A percentile compares a stretch with the other conserved stretches of the same genome.
These are phyloP conservation scores for Muntiacus muntjak DNA, from an alignment of 2,113 vertebrate species.

Conservation along the genomic window DNA sequence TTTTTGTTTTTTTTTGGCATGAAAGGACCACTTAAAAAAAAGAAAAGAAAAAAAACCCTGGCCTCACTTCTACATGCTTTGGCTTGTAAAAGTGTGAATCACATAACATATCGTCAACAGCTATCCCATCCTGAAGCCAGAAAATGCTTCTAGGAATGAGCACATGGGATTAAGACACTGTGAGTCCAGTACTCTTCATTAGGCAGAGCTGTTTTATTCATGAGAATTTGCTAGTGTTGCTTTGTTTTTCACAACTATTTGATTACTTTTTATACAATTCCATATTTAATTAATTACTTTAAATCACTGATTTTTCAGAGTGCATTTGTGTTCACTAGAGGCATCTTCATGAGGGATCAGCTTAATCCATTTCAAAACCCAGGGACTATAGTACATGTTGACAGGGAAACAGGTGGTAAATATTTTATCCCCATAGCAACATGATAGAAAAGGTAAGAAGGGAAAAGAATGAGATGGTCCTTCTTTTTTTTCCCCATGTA, in stretches of 20 bases:
- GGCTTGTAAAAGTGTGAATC: conserved; percentile 32
- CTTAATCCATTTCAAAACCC: conserved; percentile 24
- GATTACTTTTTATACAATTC: background rate
- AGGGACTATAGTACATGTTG: background rate
- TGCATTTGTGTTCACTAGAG: background rate
- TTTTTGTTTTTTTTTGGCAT: background rate
- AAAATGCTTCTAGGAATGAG: conserved; percentile 61
- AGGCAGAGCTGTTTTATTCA: background rate
- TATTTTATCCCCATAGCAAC: conserved; percentile 51
- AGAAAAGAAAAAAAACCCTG: background rate
- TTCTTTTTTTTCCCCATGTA: background rate
- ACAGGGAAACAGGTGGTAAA: conserved; percentile 54
- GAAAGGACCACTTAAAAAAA: background rate
- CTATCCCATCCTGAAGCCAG: conserved; percentile 19
- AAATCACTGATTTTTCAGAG: background rate
- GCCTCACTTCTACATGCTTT: background rate
- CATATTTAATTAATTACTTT: background rate
- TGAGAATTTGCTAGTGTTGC: background rate
- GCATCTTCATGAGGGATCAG: background rate
- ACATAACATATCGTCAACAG: conserved; percentile 24
- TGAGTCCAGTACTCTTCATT: background rate
- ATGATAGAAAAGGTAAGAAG: conserved; percentile 16
- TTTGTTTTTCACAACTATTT: background rate
- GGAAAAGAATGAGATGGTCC: background rate
- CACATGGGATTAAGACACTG: background rate